Base-by-base conservation (phyloP, 2,888 invertebrate species). In the Prosopocoilus inquinatus region DNA sequence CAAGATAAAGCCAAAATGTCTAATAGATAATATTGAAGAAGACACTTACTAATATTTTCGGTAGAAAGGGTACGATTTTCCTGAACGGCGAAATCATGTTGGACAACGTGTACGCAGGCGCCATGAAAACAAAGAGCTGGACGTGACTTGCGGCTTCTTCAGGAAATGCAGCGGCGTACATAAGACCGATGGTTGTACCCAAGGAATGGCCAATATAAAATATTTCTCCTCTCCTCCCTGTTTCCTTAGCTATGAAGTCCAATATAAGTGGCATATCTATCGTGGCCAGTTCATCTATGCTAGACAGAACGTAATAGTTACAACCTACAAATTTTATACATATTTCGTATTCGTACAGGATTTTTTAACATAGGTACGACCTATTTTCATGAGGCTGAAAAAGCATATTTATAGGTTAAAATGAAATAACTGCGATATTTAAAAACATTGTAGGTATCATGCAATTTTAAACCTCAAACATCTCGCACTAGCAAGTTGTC, bases 171-270 rank as follows among this genome's bases (percentile, higher is more conserved):
- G 88, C 84, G 44, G 87, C 81, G 72, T 90, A 81, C 35, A 87
- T 88, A 66, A 88, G 85, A 57, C 87, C 82, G 53, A 85, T 79
- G 0, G 90, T 87, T 1, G 90, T 89, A 2, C 94, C 95, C 83
- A 95, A 90, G 0, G 94, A 95, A 75, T 95, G 94, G 0, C 95
- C 96, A 39, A 94, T 79, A 71, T 93, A 95, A 64, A 85, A 83
- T 32, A 89, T 69, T 60, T 74, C 64, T 28, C 66, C 70, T 3
- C 64, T 66, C 13, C 62, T 55, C 8, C 64, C 67, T 1, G 74
- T 71, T 52, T 68, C 55, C 5, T 57, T 32, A 2, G 68, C 49
- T 12, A 76, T 72, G 8, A 68, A 64, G 13, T 70, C 59, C 32
- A 76, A 69, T 39, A 67, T 67, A 2, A 72, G 68, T 32, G 75